These are phyloP conservation scores for Trachelus troglodyta DNA, from an alignment of 2,888 invertebrate genomes.

Conservation along the genomic window DNA sequence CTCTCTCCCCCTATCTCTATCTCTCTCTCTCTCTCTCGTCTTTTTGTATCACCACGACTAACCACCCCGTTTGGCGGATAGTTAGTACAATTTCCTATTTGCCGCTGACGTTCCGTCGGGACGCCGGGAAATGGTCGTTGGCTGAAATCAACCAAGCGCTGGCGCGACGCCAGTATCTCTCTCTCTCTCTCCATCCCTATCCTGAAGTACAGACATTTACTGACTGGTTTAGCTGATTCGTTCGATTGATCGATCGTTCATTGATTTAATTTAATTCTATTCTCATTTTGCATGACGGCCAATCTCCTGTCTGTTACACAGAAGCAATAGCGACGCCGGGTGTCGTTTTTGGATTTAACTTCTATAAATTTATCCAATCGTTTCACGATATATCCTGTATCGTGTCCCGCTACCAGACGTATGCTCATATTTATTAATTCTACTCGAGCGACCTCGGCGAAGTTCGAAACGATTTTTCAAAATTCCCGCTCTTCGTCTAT, in stretches of 20 bases:
- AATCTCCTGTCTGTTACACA: conserved; percentile 30
- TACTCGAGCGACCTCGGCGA: no score
- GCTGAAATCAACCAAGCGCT: conserved; percentile 2
- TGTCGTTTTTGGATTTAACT: no score
- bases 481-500: conserved; percentile 18
- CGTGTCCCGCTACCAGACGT: no score
- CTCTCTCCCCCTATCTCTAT: background rate
- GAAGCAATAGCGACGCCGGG: no score
- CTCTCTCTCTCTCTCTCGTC: background rate
- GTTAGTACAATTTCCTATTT: conserved; percentile 31
- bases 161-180: conserved; percentile 28
- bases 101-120: conserved; percentile 21
- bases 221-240: background rate
- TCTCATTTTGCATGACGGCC: conserved; percentile 25
- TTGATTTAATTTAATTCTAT: conserved; percentile 33
- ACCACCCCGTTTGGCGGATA: conserved; percentile 23
- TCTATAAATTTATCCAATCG: no score
- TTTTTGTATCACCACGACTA: background rate
- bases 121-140: conserved; percentile 4
- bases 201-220: conserved; percentile 23
- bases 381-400: no score
- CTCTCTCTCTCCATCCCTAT: conserved; percentile 25
- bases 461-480: conserved; percentile 31
- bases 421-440: no score
- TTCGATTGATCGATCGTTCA: conserved; percentile 1